Conservation (phyloP, 2,113 vertebrate species). For the Ictalurus furcatus region DNA sequence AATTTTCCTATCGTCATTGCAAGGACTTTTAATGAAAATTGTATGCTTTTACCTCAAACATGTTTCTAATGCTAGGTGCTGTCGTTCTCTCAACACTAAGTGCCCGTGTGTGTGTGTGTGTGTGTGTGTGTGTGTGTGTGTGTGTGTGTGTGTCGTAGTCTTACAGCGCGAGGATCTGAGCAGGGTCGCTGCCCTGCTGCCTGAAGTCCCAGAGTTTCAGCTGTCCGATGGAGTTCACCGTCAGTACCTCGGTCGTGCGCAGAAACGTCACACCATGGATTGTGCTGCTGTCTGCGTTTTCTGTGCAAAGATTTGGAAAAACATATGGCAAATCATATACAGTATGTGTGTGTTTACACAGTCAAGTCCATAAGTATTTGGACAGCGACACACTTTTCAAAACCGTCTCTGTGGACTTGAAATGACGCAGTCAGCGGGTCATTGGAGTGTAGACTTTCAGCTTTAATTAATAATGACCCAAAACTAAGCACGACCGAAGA, state of each 20-base stretch:
- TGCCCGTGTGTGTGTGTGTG: not conserved
- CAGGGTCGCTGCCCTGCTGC: conserved; percentile 86
- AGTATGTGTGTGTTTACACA: too few species aligned
- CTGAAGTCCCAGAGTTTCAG: conserved; percentile 96
- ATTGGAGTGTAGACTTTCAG: too few species aligned
- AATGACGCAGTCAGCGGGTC: too few species aligned
- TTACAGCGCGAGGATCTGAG: conserved; percentile 92
- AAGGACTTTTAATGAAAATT: not conserved
- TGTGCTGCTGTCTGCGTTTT: conserved; percentile 95
- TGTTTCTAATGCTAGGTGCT: not conserved
- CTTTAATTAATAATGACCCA: too few species aligned
- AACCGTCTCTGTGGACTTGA: too few species aligned
- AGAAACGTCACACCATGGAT: conserved; percentile 93
- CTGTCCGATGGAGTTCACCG: conserved; percentile 96
- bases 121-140: not conserved
- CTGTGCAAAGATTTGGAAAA: conserved; percentile 61
- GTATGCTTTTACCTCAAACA: not conserved
- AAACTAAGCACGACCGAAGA: too few species aligned
- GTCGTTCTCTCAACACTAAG: not conserved
- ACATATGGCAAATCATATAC: not conserved
- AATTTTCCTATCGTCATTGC: not conserved
- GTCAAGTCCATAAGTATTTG: too few species aligned
- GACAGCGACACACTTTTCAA: too few species aligned
- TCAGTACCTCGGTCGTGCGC: conserved; percentile 90
- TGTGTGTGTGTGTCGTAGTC: conserved; percentile 45